Base-by-base conservation (phyloP, 35 echinoderm and acorn worm species). In the Chiridota heheva region DNA sequence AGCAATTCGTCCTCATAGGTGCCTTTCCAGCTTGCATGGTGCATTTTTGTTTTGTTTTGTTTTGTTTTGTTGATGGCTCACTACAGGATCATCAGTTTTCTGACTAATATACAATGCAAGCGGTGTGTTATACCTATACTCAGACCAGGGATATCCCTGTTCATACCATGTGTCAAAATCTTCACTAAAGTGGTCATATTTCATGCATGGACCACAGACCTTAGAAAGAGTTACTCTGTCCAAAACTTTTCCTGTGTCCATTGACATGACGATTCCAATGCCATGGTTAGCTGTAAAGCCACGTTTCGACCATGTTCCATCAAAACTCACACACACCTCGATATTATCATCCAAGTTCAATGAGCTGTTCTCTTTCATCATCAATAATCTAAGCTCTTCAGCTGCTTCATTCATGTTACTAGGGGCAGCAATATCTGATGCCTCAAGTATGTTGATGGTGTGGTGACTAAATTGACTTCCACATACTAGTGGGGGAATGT, bases 211-310 rank as follows among this genome's bases (percentile, higher is more conserved):
- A 35, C 42, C 77, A 67, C 81, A 83, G 5, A 24, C 39, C 72
- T 83, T 83, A 0, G 81, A 83, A 1, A 69, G 36, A 36, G 55
- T 24, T 10, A 51, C 18, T 4, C 36, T 36, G 26, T 83, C 81
- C 36, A 83, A 37, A 20, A 83, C 84, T 28, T 78, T 67, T 0
- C 71, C 61, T 17, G 70, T 78, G 7, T 68, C 73, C 25, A 87
- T 69, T 4, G 72, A 69, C 47, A 87, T 87, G 28, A 87, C 41
- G 38, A 87, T 44, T 2, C 84, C 71, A 0, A 87, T 58, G 40
- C 73, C 84, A 68, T 87, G 70, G 22, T 87, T 79, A 5, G 72
- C 58, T 8, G 84, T 67, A 40, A 87, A 78, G 3, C 84, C 84
- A 1, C 43, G 72, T 26, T 79, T 77, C 12, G 42, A 44, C 84